phyloP scores from a whole-genome alignment of 2,797 vertebrate genomes.

The Sebastes flavidus region DNA sequence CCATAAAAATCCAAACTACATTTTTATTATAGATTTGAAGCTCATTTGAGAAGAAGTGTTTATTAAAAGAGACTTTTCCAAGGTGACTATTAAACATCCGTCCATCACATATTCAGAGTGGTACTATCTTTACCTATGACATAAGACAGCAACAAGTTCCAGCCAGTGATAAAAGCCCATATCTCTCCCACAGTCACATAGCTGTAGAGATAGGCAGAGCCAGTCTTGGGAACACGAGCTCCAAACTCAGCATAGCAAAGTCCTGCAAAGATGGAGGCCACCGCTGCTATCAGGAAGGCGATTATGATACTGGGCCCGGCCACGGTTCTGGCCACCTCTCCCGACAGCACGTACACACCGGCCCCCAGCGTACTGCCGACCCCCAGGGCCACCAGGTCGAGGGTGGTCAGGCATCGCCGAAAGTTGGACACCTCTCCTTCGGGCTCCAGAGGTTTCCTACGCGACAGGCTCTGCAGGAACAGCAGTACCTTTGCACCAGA shows the following conservation, averaged over 20 bases:
- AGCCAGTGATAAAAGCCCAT: slow-evolving; percentile 88
- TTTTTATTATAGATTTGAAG: not conserved
- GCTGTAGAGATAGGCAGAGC: slow-evolving; percentile 91
- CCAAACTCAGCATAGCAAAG: slow-evolving; percentile 90
- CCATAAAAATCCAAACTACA: not conserved
- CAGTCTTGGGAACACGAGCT: slow-evolving; percentile 86
- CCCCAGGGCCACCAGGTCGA: slow-evolving; percentile 87
- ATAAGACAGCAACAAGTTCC: slow-evolving; percentile 91
- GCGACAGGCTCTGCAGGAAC: slow-evolving; percentile 75
- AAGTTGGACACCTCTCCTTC: slow-evolving; percentile 82
- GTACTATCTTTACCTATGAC: slow-evolving; percentile 82
- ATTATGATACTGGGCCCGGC: slow-evolving; percentile 88
- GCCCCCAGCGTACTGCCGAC: slow-evolving; percentile 86
- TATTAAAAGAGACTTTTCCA: not conserved
- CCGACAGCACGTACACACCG: slow-evolving; percentile 87
- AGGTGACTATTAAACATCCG: not conserved
- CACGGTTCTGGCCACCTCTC: slow-evolving; percentile 86
- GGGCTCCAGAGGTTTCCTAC: slow-evolving; percentile 80
- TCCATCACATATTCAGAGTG: not conserved
- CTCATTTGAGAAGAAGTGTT: not conserved
- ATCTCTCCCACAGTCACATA: slow-evolving; percentile 89
- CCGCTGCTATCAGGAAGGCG: slow-evolving; percentile 88
- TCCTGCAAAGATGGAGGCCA: slow-evolving; percentile 87
- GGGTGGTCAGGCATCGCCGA: slow-evolving; percentile 81
- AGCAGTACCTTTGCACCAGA: slow-evolving; percentile 58